Evolutionary conservation across 1,140 invertebrate genomes (phyloP).

Genomic region (Solenopsis invicta): DNA sequence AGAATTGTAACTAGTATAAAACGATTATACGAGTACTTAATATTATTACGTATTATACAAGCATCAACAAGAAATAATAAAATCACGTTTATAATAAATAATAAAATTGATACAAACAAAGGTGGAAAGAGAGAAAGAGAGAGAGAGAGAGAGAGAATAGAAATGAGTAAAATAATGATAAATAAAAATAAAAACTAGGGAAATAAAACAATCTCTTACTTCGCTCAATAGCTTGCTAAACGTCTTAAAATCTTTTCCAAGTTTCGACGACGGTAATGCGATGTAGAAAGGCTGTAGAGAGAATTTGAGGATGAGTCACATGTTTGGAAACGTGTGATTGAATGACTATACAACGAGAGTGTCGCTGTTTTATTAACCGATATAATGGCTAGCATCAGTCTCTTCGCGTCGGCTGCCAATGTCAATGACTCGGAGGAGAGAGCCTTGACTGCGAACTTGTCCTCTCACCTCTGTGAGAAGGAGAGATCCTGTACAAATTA

Average conservation of each 20-base stretch:
- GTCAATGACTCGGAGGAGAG: conserved; percentile 80
- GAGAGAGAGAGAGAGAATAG: too few relatives aligned
- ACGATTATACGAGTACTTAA: too few relatives aligned
- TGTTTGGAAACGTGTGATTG: conserved; percentile 46
- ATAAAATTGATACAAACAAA: too few relatives aligned
- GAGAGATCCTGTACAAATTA: conserved; percentile 75
- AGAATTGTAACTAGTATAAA: too few relatives aligned
- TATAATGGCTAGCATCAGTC: conserved; percentile 73
- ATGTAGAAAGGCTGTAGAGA: not conserved
- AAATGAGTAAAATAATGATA: too few relatives aligned
- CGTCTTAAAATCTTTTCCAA: not conserved
- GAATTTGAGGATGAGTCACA: conserved; percentile 7
- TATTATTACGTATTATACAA: too few relatives aligned
- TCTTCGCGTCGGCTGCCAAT: conserved; percentile 72
- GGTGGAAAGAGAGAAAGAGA: too few relatives aligned
- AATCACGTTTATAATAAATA: too few relatives aligned
- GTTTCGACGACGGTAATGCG: not conserved
- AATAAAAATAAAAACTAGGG: too few relatives aligned
- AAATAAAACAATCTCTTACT: too few relatives aligned
- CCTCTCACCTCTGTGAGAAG: conserved; percentile 67
- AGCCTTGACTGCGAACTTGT: conserved; percentile 82
- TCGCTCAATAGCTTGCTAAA: not conserved
- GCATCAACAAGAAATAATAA: too few relatives aligned
- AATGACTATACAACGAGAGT: conserved; percentile 37
- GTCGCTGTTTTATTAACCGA: conserved; percentile 69